A percentile compares a stretch with the other conserved stretches of the same genome.
These are phyloP conservation scores for Pantherophis guttatus DNA, from an alignment of 2,113 vertebrate species.

Conservation along the genomic window DNA sequence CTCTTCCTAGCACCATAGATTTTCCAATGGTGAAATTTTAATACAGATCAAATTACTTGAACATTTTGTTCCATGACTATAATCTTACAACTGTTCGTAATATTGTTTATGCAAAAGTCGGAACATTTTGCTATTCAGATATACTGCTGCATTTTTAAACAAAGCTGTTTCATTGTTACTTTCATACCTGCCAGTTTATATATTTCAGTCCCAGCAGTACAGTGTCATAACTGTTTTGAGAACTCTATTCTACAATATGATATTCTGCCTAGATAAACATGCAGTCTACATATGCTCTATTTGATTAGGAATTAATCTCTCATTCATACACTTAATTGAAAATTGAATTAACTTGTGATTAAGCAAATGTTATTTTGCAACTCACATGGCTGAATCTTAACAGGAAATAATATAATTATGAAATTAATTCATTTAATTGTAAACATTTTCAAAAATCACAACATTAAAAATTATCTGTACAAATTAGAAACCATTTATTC, in stretches of 20 bases:
- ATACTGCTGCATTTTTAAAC: background rate
- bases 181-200: background rate
- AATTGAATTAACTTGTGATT: background rate
- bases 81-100: background rate
- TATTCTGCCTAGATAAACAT: background rate
- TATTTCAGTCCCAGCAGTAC: background rate
- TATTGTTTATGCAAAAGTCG: constrained; percentile 16
- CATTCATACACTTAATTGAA: background rate
- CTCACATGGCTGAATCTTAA: background rate
- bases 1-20: background rate
- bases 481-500: background rate
- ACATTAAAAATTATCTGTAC: background rate
- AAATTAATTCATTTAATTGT: constrained; percentile 1
- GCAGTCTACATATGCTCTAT: fast-evolving
- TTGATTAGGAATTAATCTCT: background rate
- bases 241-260: background rate
- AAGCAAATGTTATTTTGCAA: background rate
- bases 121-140: background rate
- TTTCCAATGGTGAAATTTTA: background rate
- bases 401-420: background rate
- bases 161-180: background rate
- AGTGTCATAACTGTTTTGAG: background rate
- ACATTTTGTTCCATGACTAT: background rate
- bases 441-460: background rate
- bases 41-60: background rate